A percentile compares a stretch with the other conserved stretches of the same genome.
Evolutionary conservation across 2,888 invertebrate genomes (phyloP).

Genomic region (Bedellia somnulentella): DNA sequence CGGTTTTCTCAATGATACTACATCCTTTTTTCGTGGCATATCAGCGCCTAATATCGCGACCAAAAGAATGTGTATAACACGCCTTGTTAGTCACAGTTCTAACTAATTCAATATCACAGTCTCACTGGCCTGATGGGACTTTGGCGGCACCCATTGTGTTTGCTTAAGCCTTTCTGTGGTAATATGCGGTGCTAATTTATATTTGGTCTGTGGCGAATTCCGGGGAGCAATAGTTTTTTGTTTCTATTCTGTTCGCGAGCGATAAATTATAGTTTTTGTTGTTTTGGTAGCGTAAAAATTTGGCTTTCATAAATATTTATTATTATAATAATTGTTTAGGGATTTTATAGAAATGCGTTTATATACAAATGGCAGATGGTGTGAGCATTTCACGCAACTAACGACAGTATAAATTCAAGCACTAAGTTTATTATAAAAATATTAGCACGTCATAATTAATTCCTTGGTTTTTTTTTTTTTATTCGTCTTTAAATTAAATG

Average conservation of each 20-base stretch:
- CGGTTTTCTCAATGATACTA: too few relatives aligned
- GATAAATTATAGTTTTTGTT: too few relatives aligned
- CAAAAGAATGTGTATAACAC: slow-evolving; percentile 33
- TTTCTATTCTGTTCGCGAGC: slow-evolving; percentile 10
- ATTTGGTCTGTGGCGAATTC: slow-evolving; percentile 25
- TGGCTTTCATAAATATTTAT: too few relatives aligned
- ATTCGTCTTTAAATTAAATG: too few relatives aligned
- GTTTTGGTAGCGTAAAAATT: slow-evolving; percentile 1
- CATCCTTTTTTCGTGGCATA: neutral
- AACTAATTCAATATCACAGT: slow-evolving; percentile 15
- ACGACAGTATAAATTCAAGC: too few relatives aligned
- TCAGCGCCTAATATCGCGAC: slow-evolving; percentile 15
- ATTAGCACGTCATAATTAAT: too few relatives aligned
- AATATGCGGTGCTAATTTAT: slow-evolving; percentile 26
- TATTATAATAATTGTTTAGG: too few relatives aligned
- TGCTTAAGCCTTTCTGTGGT: slow-evolving; percentile 23
- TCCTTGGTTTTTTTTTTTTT: too few relatives aligned
- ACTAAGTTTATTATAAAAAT: too few relatives aligned
- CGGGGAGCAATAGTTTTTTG: slow-evolving; percentile 21
- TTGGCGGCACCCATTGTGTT: slow-evolving; percentile 20
- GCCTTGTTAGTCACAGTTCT: slow-evolving; percentile 32
- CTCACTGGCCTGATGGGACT: slow-evolving; percentile 10
- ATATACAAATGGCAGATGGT: too few relatives aligned
- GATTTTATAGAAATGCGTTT: too few relatives aligned
- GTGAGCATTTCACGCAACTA: too few relatives aligned